These are phyloP conservation scores for Chaetodon trifascialis DNA, from an alignment of 2,113 vertebrate genomes.

Conservation along the genomic window DNA sequence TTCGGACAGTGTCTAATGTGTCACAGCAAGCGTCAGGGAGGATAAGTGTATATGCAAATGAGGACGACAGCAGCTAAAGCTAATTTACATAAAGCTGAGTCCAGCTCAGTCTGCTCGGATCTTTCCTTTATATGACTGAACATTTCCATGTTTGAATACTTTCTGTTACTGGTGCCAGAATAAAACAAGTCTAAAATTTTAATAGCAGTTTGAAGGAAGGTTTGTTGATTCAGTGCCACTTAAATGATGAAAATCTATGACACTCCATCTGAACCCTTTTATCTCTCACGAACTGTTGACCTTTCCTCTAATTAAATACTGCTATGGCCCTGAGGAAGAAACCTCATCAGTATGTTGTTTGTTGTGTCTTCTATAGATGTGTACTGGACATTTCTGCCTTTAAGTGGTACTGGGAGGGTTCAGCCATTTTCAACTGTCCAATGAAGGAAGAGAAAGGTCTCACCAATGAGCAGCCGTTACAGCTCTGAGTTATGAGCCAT, in stretches of 20 bases:
- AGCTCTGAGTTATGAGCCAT: background rate
- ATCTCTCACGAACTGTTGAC: background rate
- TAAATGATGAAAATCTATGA: too few species aligned
- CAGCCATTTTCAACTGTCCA: background rate
- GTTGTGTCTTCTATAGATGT: background rate
- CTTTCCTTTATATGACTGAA: background rate
- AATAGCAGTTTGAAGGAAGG: background rate
- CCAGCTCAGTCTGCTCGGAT: background rate
- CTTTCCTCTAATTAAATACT: background rate
- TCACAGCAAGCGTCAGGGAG: background rate
- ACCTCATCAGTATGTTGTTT: background rate
- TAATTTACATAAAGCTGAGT: background rate
- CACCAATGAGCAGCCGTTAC: background rate
- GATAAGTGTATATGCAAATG: background rate
- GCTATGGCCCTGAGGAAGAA: background rate
- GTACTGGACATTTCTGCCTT: background rate
- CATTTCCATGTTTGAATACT: conserved; percentile 1
- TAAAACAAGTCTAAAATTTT: background rate
- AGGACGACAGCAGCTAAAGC: background rate
- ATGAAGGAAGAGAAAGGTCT: background rate
- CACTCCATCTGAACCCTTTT: background rate
- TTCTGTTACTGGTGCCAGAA: background rate
- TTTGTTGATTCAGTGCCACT: too few species aligned
- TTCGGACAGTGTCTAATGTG: background rate
- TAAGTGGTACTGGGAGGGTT: background rate